These are phyloP conservation scores for Xanthorhoe spadicearia DNA, from an alignment of 2,888 invertebrate genomes.

Conservation along the genomic window DNA sequence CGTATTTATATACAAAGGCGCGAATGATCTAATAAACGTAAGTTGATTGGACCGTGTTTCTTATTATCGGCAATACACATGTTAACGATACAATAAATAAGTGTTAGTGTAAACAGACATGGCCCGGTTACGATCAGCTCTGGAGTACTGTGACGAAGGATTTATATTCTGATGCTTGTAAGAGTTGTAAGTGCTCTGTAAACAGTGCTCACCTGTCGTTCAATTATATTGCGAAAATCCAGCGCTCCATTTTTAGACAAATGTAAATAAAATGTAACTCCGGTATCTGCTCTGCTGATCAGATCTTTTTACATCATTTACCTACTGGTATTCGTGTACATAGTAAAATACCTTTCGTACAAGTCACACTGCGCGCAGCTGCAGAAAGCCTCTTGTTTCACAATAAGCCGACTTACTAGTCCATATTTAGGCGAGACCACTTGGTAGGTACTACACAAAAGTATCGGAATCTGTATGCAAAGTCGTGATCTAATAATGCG, in stretches of 20 bases:
- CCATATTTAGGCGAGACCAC: constrained; percentile 28
- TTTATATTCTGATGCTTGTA: constrained; percentile 59
- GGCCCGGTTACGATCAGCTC: constrained; percentile 57
- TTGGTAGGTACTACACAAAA: constrained; percentile 28
- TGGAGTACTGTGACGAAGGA: constrained; percentile 61
- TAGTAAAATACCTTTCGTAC: constrained; percentile 23
- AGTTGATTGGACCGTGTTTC: constrained; percentile 47
- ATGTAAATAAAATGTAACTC: constrained; percentile 40
- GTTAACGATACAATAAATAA: constrained; percentile 62
- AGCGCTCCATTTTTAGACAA: constrained; percentile 37
- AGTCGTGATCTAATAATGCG: constrained; percentile 32
- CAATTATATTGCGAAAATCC: constrained; percentile 60
- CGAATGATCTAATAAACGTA: constrained; percentile 46
- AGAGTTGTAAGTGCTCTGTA: constrained; percentile 47
- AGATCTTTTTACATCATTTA: constrained; percentile 14
- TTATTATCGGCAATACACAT: constrained; percentile 50
- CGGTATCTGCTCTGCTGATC: constrained; percentile 18
- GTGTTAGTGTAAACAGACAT: constrained; percentile 66
- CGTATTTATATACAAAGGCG: constrained; percentile 45
- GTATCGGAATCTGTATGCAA: constrained; percentile 27
- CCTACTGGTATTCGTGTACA: constrained; percentile 19
- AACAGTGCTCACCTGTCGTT: constrained; percentile 67
- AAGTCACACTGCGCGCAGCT: constrained; percentile 30
- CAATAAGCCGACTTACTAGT: constrained; percentile 23
- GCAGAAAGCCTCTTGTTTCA: constrained; percentile 30